Evolutionary conservation across 2,888 invertebrate species (phyloP).

Genomic region (Nephrocerus scutellatus): DNA sequence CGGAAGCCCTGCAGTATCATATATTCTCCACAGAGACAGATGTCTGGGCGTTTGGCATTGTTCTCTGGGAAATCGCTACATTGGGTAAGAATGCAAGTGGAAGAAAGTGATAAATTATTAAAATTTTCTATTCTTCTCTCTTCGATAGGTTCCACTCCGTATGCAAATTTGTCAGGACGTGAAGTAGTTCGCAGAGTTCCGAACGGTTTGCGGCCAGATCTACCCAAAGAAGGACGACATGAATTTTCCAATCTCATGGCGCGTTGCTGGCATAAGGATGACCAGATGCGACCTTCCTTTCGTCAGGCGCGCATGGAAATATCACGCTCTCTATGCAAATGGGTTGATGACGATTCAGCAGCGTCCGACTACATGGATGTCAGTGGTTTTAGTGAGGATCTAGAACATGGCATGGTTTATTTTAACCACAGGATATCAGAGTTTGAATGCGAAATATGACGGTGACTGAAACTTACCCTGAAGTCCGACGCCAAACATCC

Average conservation of each 20-base stretch:
- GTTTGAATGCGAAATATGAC: slow-evolving; percentile 59
- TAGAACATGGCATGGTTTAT: slow-evolving; percentile 48
- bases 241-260: slow-evolving; percentile 60
- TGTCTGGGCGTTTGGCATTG: slow-evolving; percentile 81
- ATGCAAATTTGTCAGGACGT: slow-evolving; percentile 75
- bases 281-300: slow-evolving; percentile 66
- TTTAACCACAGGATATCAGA: slow-evolving; percentile 54
- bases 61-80: slow-evolving; percentile 83
- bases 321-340: slow-evolving; percentile 42
- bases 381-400: slow-evolving; percentile 47
- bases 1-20: slow-evolving; percentile 71
- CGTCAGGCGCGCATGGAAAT: slow-evolving; percentile 51
- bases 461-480: slow-evolving; percentile 28
- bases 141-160: slow-evolving; percentile 70
- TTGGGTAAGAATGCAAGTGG: slow-evolving; percentile 52
- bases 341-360: slow-evolving; percentile 45
- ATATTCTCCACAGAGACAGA: slow-evolving; percentile 75
- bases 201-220: slow-evolving; percentile 68
- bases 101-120: not conserved
- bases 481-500: slow-evolving; percentile 13
- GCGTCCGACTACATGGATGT: slow-evolving; percentile 48
- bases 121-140: not conserved
- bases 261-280: slow-evolving; percentile 62
- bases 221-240: slow-evolving; percentile 71
- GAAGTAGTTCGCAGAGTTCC: slow-evolving; percentile 76